Evolutionary conservation across 2,888 invertebrate genomes (phyloP), one percentile per base, ranked within the genome.

Genomic region (Acleris cristana): DNA sequence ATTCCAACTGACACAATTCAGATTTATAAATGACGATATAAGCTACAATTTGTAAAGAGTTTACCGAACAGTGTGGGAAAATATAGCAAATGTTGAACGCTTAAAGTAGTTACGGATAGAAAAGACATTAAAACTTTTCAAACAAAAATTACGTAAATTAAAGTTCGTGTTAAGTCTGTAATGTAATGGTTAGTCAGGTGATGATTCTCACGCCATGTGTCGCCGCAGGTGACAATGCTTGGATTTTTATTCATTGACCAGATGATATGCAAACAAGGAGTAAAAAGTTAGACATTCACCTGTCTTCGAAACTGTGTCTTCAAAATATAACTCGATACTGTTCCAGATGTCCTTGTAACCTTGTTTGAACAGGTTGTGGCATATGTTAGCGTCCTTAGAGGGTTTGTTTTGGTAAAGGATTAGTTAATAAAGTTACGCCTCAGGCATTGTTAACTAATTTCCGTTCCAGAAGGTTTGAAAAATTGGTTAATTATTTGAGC

Each of bases 191-290:
- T 62, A 51, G n/a, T 74, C 76, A 78, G 71, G 74, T 76, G 76
- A 6, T 70, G 55, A 55, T 66, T 71, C 66, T 58, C 67, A 70
- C 70, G 76, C 76, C 79, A 78, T 77, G 72, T 79, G 80, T 51
- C 52, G 65, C 62, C 75, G 76, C 87, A 87, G 87, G 83, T 87
- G 86, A 82, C 80, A 81, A 73, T 77, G 76, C 73, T 73, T 71
- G 74, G 75, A 73, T 74, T 80, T 79, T 79, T 76, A 76, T 76
- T 77, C 76, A 53, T 52, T 67, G 74, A 74, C 83, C 90, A 90
- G 83, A 87, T 87, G 89, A 87, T 85, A 84, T 76, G 76, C 75
- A 79, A 79, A 80, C 74, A 69, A 71, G 71, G 74, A 70, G 83
- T 85, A 85, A 86, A 86, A 72, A 59, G 71, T 59, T 71, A 56